Evolutionary conservation across 2,113 vertebrate species (phyloP), one percentile per base, ranked within the genome.

Genomic region (Amia ocellicauda): DNA sequence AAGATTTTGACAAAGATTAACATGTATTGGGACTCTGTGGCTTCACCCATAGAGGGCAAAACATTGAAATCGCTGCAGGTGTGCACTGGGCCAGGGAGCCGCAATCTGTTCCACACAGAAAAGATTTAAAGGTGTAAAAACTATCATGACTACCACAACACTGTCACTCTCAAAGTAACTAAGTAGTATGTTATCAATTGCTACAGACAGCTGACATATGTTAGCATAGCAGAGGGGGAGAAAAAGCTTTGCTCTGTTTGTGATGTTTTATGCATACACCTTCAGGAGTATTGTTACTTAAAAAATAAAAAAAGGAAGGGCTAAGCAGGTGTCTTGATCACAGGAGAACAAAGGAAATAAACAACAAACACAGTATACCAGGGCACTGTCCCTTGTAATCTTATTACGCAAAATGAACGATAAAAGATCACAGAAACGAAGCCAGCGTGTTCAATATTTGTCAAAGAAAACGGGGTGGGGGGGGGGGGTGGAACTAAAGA

Each of bases 1-100:
- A 85, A 90, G 85, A 85, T 90, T 89, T 87, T 91, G 87, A 92
- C 90, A 91, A 78, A 89, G 89, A 90, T 90, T 90, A 91, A 91
- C 88, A 88, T 73, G 83, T 79, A 82, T 87, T 79, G 76, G 81
- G 85, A 82, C 83, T 88, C 76, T 74, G 79, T 79, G 83, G 80
- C 79, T 85, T 83, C 80, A 87, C 87, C 85, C 87, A 86, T 79
- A 88, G 88, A 88, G 86, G 91, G 88, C 88, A 89, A 86, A 90
- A 86, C 85, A 88, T 83, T 76, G 81, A 80, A 85, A 85, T 87
- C 86, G 85, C 87, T 29, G 82, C 90, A 89, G 88, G 88, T 90
- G 87, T 85, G 85, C 87, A 88, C 88, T 90, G 87, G 89, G 86
- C 85, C 90, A 90, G 88, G 91, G 87, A 92, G 85, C 90, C 78